These are phyloP conservation scores for Ephestia elutella DNA, from an alignment of 1,140 invertebrate genomes.

Conservation along the genomic window DNA sequence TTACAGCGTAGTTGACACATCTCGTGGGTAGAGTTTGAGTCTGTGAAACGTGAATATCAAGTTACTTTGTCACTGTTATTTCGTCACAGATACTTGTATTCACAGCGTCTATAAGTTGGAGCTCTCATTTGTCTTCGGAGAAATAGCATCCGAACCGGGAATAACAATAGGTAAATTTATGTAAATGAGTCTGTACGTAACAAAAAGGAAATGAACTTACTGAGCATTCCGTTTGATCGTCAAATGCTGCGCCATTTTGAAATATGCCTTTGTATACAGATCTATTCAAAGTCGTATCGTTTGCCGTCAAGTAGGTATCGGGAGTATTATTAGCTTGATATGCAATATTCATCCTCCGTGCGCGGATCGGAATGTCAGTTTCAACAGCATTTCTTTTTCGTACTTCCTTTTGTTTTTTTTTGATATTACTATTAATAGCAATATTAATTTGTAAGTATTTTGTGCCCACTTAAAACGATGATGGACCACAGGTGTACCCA, in stretches of 20 bases:
- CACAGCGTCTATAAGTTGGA: conserved; percentile 45
- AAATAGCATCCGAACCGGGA: conserved; percentile 43
- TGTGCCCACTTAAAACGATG: too few species aligned
- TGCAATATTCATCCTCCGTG: too few species aligned
- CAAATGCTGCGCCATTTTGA: conserved; percentile 32
- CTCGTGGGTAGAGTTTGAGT: not conserved
- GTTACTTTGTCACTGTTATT: conserved; percentile 2
- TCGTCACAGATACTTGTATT: not conserved
- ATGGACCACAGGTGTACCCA: too few species aligned
- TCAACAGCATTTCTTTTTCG: too few species aligned
- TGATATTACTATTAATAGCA: too few species aligned
- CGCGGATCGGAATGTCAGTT: too few species aligned
- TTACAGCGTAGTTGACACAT: not conserved
- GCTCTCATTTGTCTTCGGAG: conserved; percentile 46
- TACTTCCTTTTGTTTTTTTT: too few species aligned
- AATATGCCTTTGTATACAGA: conserved; percentile 28
- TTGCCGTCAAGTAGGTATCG: too few species aligned
- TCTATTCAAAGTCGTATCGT: not conserved
- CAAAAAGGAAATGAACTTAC: conserved; percentile 66
- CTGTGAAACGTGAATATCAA: not conserved
- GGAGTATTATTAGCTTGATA: too few species aligned
- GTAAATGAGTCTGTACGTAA: conserved; percentile 65
- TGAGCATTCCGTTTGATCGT: conserved; percentile 45
- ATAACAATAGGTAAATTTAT: conserved; percentile 72
- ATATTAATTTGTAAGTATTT: too few species aligned